phyloP scores from a whole-genome alignment of 2,888 invertebrate genomes.

The Lysandra bellargus region DNA sequence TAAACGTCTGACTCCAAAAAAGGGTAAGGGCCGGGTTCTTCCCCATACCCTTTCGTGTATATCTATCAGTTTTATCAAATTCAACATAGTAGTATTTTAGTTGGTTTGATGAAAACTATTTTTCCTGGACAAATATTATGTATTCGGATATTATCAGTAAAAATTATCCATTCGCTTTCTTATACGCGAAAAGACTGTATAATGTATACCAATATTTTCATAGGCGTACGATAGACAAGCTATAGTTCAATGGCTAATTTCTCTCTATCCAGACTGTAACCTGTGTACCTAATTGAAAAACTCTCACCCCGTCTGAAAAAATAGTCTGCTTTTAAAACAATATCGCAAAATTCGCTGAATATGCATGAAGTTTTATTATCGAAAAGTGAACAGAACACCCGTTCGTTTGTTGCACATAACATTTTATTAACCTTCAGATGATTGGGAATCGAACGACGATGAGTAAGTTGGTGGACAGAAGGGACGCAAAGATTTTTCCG shows the following conservation, averaged over 20 bases:
- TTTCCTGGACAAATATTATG: no score
- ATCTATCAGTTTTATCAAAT: no score
- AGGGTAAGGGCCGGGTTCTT: no score
- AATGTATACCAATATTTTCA: no score
- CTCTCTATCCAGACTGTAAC: neutral
- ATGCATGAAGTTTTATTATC: conserved; percentile 24
- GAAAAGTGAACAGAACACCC: neutral
- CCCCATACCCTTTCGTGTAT: no score
- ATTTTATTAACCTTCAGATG: conserved; percentile 55
- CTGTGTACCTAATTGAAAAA: neutral
- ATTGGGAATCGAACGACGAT: conserved; percentile 44
- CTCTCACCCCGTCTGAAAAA: neutral
- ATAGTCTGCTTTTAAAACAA: neutral
- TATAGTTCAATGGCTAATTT: neutral
- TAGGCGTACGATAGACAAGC: neutral
- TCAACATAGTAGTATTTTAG: no score
- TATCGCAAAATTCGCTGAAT: conserved; percentile 10
- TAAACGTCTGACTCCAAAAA: no score
- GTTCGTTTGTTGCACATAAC: conserved; percentile 43
- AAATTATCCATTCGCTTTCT: no score
- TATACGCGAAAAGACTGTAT: no score
- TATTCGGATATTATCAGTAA: no score
- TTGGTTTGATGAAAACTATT: no score
- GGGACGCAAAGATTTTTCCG: conserved; percentile 40
- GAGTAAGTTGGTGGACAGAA: neutral